Percentiles rank a stretch among this genome's conserved stretches.
These are phyloP conservation scores for Meteorus cinctellus DNA, from an alignment of 2,888 invertebrate genomes.

Conservation along the genomic window DNA sequence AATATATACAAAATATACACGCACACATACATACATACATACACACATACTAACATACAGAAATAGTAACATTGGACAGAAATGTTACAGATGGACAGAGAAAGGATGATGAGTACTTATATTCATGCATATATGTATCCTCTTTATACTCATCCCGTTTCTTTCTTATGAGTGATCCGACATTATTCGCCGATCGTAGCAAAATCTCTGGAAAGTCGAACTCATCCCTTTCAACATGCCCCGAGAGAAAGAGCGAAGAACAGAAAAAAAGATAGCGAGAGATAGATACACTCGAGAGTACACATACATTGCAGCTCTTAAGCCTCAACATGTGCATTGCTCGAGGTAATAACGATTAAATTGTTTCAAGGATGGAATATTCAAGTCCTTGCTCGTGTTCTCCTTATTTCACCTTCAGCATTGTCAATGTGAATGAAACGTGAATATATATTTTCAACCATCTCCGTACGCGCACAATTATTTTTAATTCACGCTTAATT, in stretches of 20 bases:
- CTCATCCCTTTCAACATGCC: conserved; percentile 18
- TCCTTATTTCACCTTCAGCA: conserved; percentile 9
- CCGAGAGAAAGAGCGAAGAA: background rate
- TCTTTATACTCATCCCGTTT: conserved; percentile 49
- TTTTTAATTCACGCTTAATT: background rate
- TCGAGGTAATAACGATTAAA: conserved; percentile 38
- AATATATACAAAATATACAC: conserved; percentile 18
- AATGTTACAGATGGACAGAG: conserved; percentile 16
- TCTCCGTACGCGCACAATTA: background rate
- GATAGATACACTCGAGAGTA: conserved; percentile 33
- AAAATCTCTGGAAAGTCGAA: conserved; percentile 50
- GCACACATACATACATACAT: background rate
- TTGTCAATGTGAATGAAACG: background rate
- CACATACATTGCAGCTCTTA: conserved; percentile 1
- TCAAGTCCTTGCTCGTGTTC: background rate
- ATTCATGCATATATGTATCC: conserved; percentile 10
- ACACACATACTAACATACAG: background rate
- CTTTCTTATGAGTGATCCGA: conserved; percentile 50
- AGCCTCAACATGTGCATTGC: conserved; percentile 37
- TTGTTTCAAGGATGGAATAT: conserved; percentile 23
- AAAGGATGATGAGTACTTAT: conserved; percentile 20
- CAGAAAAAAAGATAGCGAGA: background rate
- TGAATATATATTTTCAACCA: background rate
- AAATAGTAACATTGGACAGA: conserved; percentile 9
- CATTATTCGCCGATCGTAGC: conserved; percentile 56